Percentiles rank a stretch among this genome's conserved stretches.
Evolutionary conservation across 2,888 invertebrate species (phyloP).

Genomic region (Julus scanicus): DNA sequence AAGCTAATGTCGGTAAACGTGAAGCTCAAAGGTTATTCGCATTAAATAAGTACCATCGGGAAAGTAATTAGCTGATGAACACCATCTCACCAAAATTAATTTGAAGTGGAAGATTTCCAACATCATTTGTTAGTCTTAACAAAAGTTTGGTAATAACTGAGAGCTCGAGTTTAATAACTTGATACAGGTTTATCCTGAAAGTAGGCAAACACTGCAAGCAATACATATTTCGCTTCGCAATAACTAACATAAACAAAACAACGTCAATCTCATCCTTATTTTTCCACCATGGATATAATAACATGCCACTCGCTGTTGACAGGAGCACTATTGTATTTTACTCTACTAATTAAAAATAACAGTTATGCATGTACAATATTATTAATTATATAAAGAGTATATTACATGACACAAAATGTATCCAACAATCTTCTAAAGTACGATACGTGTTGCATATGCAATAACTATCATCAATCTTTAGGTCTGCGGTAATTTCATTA

Average conservation of each 20-base stretch:
- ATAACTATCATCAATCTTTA: background rate
- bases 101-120: background rate
- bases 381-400: too few species aligned
- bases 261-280: background rate
- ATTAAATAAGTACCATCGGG: background rate
- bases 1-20: background rate
- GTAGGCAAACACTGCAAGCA: slow-evolving; percentile 35
- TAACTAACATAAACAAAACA: background rate
- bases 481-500: background rate
- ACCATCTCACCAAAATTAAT: background rate
- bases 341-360: background rate
- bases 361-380: background rate
- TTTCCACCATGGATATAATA: background rate
- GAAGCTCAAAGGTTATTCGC: background rate
- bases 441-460: background rate
- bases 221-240: background rate
- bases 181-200: background rate
- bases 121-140: background rate
- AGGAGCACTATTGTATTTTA: background rate
- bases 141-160: background rate
- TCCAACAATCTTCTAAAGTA: background rate
- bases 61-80: slow-evolving; percentile 20
- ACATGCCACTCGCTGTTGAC: background rate
- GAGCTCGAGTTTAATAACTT: background rate
- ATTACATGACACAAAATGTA: background rate